A percentile compares a stretch with the other conserved stretches of the same genome.
These are phyloP conservation scores for Heteropelma amictum DNA, from an alignment of 2,888 invertebrate species.

Conservation along the genomic window DNA sequence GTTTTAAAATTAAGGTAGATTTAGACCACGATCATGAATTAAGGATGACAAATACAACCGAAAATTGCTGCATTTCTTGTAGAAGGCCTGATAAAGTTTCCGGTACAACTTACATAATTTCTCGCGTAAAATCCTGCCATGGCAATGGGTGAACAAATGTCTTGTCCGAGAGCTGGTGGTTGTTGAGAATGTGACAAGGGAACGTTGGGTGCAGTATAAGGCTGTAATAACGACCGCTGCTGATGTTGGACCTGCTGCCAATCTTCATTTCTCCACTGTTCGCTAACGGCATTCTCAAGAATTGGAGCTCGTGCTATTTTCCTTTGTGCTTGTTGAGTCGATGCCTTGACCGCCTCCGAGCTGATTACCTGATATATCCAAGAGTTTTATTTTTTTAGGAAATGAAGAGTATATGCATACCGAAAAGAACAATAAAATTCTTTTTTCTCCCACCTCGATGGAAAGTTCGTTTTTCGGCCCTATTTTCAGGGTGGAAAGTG, in stretches of 20 bases:
- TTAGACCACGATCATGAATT: no score
- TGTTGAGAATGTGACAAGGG: slow-evolving; percentile 54
- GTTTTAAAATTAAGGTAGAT: no score
- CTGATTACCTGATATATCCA: slow-evolving; percentile 49
- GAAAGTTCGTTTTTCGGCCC: no score
- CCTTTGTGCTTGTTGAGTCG: slow-evolving; percentile 46
- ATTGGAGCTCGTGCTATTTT: slow-evolving; percentile 20
- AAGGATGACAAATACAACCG: no score
- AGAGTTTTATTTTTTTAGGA: no score
- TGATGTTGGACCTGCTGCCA: slow-evolving; percentile 58
- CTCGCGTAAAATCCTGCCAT: slow-evolving; percentile 63
- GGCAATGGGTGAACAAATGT: slow-evolving; percentile 60
- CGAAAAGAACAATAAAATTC: no score
- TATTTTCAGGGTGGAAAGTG: no score
- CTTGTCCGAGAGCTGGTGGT: slow-evolving; percentile 52
- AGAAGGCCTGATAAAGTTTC: no score
- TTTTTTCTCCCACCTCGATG: no score
- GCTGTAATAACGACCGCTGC: slow-evolving; percentile 53
- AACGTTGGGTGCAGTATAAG: slow-evolving; percentile 39
- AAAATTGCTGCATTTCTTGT: no score
- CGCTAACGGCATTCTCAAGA: slow-evolving; percentile 54
- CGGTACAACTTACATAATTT: slow-evolving; percentile 66
- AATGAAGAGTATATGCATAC: no score
- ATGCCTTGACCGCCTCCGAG: slow-evolving; percentile 9
- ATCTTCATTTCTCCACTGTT: slow-evolving; percentile 57